Base-by-base conservation (phyloP, 1,140 invertebrate genomes). In the Dryas iulia region DNA sequence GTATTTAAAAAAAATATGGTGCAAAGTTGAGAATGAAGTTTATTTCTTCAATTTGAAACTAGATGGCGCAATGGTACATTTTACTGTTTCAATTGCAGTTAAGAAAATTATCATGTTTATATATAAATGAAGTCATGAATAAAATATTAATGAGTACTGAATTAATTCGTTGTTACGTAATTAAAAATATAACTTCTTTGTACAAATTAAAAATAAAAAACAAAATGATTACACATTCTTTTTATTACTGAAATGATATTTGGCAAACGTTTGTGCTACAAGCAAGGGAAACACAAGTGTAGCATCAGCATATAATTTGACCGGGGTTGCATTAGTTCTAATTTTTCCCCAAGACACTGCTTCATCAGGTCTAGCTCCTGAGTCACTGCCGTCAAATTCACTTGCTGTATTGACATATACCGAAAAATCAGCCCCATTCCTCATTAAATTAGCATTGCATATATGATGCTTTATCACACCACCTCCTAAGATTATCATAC, bases 301-400 rank as follows among this genome's bases (percentile, higher is more conserved):
- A n/a, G 98, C 98, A 90, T 99, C 99, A 3, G 96, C 97, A 92
- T 97, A 98, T 21, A 99, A 93, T 94, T 99, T 99, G 0, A 99
- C 97, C n/a, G 98, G 97, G 54, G 93, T 94, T 0, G 98, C 97
- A 80, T 96, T 95, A 78, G 95, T 95, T 82, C 95, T 95, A 67
- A 99, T 99, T 93, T 99, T 99, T 0, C 99, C 99, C 99, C 99
- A 99, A 3, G 98, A 99, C 11, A 99, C 94, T 0, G 99, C 99
- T 93, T 99, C 99, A 93, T 99, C 99, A 2, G 99, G 98, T 56
- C 97, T 93, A 0, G 99, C 99, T 8, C 99, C 99, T 72, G 98
- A 97, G 89, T 99, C 99, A 89, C 98, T 99, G 0, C 99, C 99
- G 94, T 99, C 99, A 94, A 96, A 99, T 92, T 99, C 99, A 26